Evolutionary conservation across 2,797 vertebrate genomes (phyloP).

Genomic region (Lepilemur septentrionalis): DNA sequence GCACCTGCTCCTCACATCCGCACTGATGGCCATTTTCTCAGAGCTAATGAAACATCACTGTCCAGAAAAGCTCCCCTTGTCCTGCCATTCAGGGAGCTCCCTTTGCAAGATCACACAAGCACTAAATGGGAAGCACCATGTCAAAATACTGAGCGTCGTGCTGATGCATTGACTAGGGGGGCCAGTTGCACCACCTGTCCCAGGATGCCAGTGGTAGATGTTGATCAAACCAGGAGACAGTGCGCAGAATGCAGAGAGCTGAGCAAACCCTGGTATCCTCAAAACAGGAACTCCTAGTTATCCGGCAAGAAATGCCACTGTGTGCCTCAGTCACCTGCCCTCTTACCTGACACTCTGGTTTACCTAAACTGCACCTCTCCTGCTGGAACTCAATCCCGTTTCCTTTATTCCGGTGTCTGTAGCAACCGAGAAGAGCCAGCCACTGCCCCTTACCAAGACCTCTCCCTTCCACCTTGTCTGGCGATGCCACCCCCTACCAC

Average conservation of each 20-base stretch:
- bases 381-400: background rate
- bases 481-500: rapidly evolving
- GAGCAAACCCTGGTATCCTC: background rate
- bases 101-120: background rate
- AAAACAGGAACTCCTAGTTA: background rate
- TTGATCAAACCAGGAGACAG: background rate
- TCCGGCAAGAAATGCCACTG: background rate
- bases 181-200: background rate
- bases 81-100: background rate
- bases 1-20: background rate
- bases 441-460: rapidly evolving
- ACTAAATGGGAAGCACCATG: background rate
- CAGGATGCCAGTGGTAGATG: background rate
- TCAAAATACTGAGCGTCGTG: background rate
- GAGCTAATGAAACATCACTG: no score
- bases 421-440: background rate
- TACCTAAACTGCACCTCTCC: background rate
- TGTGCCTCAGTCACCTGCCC: background rate
- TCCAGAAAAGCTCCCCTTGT: background rate
- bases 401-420: background rate
- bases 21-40: background rate
- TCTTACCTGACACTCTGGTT: background rate
- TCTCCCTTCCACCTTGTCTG: no score
- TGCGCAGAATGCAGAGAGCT: background rate
- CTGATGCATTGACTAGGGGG: background rate